These are phyloP conservation scores for Dinomys branickii DNA, from an alignment of 2,113 vertebrate species.

Conservation along the genomic window DNA sequence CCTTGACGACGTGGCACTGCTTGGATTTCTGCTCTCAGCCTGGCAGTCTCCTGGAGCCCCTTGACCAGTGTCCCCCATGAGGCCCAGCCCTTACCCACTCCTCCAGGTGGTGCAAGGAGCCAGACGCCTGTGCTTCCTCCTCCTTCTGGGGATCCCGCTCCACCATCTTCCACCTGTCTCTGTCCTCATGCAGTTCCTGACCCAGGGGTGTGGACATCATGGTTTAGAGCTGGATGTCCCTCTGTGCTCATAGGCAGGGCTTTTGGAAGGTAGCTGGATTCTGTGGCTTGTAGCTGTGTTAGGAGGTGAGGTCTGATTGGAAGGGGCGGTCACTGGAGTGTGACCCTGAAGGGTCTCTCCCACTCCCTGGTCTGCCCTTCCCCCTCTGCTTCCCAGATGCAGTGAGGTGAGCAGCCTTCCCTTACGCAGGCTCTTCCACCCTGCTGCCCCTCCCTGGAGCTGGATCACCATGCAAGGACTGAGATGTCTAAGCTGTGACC, in stretches of 20 bases:
- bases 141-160: background rate
- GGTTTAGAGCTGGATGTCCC: background rate
- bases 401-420: background rate
- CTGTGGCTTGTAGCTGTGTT: background rate
- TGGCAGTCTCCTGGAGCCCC: too few relatives aligned
- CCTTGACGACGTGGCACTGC: background rate
- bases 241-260: background rate
- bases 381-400: too few relatives aligned
- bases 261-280: background rate
- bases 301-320: background rate
- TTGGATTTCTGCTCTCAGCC: too few relatives aligned
- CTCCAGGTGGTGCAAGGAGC: background rate
- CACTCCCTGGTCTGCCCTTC: too few relatives aligned
- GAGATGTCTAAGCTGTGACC: background rate
- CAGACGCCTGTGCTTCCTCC: background rate
- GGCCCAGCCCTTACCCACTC: background rate
- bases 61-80: too few relatives aligned
- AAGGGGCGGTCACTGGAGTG: background rate
- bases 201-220: background rate
- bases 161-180: too few relatives aligned
- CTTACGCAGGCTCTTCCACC: too few relatives aligned
- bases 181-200: background rate
- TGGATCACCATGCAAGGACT: background rate
- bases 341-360: background rate
- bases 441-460: too few relatives aligned